A percentile compares a stretch with the other conserved stretches of the same genome.
These are phyloP conservation scores for Grammomys dolichurus DNA, from an alignment of 2,113 vertebrate genomes.

Conservation along the genomic window DNA sequence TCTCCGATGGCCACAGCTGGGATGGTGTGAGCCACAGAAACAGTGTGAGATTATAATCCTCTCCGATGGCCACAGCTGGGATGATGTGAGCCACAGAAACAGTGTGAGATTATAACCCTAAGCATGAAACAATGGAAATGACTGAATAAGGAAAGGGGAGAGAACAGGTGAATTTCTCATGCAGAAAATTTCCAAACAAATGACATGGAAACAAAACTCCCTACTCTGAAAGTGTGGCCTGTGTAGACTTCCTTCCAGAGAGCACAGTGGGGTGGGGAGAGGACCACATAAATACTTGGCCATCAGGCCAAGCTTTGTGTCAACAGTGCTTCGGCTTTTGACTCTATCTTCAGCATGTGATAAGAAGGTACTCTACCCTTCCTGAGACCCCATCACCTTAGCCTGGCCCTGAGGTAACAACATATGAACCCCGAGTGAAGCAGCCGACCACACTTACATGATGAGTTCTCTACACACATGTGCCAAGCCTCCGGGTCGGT, in stretches of 20 bases:
- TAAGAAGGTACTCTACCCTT: not conserved
- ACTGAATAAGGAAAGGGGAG: not conserved
- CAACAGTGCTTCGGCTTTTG: not conserved
- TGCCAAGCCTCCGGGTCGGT: not conserved
- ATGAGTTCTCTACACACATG: not conserved
- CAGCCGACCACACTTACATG: not conserved
- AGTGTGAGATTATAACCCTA: not conserved
- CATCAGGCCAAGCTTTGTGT: not conserved
- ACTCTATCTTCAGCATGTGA: not conserved
- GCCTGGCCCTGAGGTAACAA: constrained; percentile 2
- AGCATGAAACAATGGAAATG: not conserved
- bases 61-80: no score
- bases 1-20: not conserved
- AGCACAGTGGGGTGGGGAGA: not conserved
- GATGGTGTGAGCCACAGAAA: not conserved
- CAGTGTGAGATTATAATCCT: not conserved
- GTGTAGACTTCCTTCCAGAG: not conserved
- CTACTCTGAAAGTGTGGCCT: not conserved
- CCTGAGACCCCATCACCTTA: not conserved
- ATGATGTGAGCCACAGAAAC: no score
- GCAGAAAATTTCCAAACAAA: constrained; percentile 43
- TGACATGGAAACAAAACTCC: not conserved
- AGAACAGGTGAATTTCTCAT: not conserved
- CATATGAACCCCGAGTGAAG: not conserved
- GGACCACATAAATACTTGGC: not conserved